Evolutionary conservation across 2,113 vertebrate genomes (phyloP).

Genomic region (Myiozetetes cayanensis): DNA sequence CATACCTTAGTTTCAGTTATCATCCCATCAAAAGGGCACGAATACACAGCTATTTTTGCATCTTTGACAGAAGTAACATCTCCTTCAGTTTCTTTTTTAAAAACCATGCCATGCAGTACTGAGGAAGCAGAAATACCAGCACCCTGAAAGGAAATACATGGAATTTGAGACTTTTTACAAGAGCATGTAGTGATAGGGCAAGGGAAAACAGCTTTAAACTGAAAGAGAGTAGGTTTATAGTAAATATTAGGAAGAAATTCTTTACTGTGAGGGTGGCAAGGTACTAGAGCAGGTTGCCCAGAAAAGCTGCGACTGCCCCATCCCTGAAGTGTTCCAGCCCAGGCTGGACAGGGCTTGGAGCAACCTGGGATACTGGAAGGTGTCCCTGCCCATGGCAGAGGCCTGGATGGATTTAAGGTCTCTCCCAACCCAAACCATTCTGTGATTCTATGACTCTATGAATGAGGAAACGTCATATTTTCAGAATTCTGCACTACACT

Average conservation of each 20-base stretch:
- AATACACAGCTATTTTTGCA: slow-evolving; percentile 93
- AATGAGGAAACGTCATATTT: not conserved
- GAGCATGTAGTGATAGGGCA: not conserved
- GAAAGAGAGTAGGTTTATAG: not conserved
- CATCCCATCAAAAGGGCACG: slow-evolving; percentile 95
- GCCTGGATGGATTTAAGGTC: not conserved
- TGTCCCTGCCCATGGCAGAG: too few relatives aligned
- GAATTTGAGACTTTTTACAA: not conserved
- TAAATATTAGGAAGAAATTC: not conserved
- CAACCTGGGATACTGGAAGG: not conserved
- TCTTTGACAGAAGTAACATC: slow-evolving; percentile 94
- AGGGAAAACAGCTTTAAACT: not conserved
- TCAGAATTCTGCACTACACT: not conserved
- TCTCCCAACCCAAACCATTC: not conserved
- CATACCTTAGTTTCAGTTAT: slow-evolving; percentile 96
- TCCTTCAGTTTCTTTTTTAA: slow-evolving; percentile 96
- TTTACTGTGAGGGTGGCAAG: not conserved
- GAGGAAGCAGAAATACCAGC: slow-evolving; percentile 88
- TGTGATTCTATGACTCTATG: not conserved
- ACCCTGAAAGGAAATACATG: slow-evolving; percentile 75
- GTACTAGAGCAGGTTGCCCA: not conserved
- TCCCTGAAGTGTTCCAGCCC: not conserved
- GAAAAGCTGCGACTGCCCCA: not conserved
- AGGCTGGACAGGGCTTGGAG: not conserved
- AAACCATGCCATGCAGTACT: slow-evolving; percentile 96